phyloP scores from a whole-genome alignment of 2,888 invertebrate species.

The Salticus scenicus region DNA sequence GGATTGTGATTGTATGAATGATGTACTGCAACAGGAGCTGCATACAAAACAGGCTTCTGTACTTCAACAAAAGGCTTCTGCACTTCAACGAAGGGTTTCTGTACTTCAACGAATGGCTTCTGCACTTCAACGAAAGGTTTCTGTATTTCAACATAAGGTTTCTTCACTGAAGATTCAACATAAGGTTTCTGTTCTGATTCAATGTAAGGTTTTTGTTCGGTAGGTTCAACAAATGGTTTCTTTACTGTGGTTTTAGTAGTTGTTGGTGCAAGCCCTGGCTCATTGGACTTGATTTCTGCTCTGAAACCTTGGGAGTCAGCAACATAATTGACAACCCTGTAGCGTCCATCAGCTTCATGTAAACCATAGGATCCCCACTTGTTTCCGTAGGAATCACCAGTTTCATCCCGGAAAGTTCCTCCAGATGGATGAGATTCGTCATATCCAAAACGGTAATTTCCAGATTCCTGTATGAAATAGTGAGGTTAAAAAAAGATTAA shows the following conservation, averaged over 20 bases:
- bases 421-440: slow-evolving; percentile 72
- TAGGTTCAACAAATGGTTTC: background rate
- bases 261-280: slow-evolving; percentile 70
- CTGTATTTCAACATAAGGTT: too few relatives aligned
- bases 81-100: too few relatives aligned
- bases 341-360: slow-evolving; percentile 71
- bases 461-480: slow-evolving; percentile 50
- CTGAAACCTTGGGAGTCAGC: slow-evolving; percentile 71
- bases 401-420: slow-evolving; percentile 71
- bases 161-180: too few relatives aligned
- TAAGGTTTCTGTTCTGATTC: too few relatives aligned
- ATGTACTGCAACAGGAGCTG: background rate
- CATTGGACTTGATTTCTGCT: slow-evolving; percentile 70
- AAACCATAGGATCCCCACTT: slow-evolving; percentile 71
- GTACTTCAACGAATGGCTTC: too few relatives aligned
- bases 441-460: slow-evolving; percentile 72
- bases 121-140: too few relatives aligned
- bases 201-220: background rate
- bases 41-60: background rate
- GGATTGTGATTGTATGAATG: slow-evolving; percentile 20
- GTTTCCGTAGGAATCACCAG: slow-evolving; percentile 69
- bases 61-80: background rate
- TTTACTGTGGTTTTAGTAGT: slow-evolving; percentile 1
- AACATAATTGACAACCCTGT: slow-evolving; percentile 72
- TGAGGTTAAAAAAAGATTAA: too few relatives aligned